Conservation (phyloP, 2,888 invertebrate species). For the Cephus rjabovi region DNA sequence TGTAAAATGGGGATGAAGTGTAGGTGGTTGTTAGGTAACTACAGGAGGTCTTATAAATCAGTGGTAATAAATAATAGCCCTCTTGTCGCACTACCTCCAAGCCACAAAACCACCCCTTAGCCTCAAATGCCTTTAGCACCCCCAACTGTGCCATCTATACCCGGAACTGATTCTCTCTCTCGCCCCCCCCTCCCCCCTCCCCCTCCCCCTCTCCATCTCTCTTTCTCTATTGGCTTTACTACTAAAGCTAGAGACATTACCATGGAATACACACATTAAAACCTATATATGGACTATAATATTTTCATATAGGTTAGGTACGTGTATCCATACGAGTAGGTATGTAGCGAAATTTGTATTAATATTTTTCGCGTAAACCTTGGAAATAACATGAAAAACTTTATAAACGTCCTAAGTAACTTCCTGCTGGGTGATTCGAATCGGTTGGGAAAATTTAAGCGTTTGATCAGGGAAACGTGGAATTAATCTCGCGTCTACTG, state of each 20-base stretch:
- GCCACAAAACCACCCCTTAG: conserved; percentile 34
- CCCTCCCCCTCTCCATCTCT: background rate
- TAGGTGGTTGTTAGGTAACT: conserved; percentile 30
- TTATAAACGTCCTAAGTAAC: background rate
- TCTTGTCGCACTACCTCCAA: conserved; percentile 24
- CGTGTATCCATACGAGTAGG: background rate
- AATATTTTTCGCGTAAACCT: background rate
- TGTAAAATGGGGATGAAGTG: conserved; percentile 15
- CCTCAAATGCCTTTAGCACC: background rate
- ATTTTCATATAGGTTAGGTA: too few relatives aligned
- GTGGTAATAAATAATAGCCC: conserved; percentile 47
- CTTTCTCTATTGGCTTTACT: background rate
- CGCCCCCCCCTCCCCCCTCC: background rate
- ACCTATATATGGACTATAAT: background rate
- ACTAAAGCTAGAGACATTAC: too few relatives aligned
- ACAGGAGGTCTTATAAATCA: conserved; percentile 45
- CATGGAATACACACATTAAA: too few relatives aligned
- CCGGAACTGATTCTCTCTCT: background rate
- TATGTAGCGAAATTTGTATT: background rate
- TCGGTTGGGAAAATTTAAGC: background rate
- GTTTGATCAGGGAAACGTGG: background rate
- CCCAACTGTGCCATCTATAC: background rate
- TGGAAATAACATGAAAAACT: background rate
- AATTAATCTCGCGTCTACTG: background rate
- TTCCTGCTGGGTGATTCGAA: background rate